phyloP scores from a whole-genome alignment of 2,888 invertebrate genomes.

The Villa cingulata region DNA sequence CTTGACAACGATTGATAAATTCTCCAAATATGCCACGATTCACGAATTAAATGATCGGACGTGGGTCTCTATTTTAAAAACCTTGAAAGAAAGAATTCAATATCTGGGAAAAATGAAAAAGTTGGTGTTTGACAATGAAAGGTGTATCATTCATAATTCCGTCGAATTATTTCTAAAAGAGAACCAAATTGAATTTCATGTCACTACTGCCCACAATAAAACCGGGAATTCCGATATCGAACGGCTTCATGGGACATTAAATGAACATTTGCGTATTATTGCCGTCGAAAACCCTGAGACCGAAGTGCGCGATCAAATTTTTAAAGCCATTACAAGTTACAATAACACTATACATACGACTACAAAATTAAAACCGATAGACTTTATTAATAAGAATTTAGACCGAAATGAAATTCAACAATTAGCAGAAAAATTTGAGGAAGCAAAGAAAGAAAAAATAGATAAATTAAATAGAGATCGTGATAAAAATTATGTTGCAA shows the following conservation, averaged over 20 bases:
- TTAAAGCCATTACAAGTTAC: not conserved
- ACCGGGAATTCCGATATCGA: slow-evolving; percentile 8
- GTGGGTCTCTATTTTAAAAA: not conserved
- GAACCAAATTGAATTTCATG: slow-evolving; percentile 5
- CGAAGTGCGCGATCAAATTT: not conserved
- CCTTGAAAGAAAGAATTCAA: not conserved
- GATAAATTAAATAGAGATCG: not conserved
- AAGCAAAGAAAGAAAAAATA: not conserved
- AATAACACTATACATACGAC: not conserved
- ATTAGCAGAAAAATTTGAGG: not conserved
- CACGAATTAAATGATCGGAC: not conserved
- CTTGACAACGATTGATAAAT: slow-evolving; percentile 1
- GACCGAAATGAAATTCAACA: not conserved
- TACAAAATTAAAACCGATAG: not conserved
- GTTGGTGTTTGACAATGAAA: too few species aligned
- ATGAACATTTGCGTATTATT: slow-evolving; percentile 9
- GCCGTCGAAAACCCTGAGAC: not conserved
- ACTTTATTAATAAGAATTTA: not conserved
- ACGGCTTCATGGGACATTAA: slow-evolving; percentile 7
- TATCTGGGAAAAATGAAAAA: too few species aligned
- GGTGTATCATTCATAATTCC: too few species aligned
- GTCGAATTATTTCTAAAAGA: slow-evolving; percentile 3
- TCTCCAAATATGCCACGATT: too few species aligned
- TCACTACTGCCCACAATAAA: slow-evolving; percentile 4
- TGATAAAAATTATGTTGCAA: not conserved